Percentiles rank a stretch among this genome's conserved stretches.
Conservation (phyloP, 2,888 invertebrate species). For the Pelosia muscerda region DNA sequence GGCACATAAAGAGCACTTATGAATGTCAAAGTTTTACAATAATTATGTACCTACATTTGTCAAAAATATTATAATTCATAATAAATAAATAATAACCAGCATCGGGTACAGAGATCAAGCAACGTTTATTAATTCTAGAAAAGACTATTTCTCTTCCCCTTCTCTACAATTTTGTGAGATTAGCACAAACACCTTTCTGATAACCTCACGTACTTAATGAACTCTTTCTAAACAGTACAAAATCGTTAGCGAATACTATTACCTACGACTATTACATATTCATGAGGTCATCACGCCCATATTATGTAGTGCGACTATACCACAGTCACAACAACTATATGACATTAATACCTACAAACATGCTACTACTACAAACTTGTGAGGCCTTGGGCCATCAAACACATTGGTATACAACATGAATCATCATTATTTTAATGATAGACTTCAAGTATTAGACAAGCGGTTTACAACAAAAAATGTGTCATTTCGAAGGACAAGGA, state of each 20-base stretch:
- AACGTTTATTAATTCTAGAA: too few species aligned
- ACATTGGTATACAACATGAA: neutral
- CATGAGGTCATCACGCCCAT: constrained; percentile 10
- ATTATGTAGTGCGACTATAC: constrained; percentile 1
- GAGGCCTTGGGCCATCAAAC: neutral
- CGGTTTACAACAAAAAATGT: neutral
- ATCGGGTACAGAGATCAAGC: too few species aligned
- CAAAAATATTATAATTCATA: too few species aligned
- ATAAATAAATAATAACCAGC: too few species aligned
- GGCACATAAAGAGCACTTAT: too few species aligned
- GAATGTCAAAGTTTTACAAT: too few species aligned
- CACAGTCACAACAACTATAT: constrained; percentile 4
- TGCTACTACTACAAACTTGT: neutral
- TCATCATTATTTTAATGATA: neutral
- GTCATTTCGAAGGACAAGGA: too few species aligned
- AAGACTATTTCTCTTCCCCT: too few species aligned
- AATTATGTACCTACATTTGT: too few species aligned
- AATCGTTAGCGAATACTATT: constrained; percentile 16
- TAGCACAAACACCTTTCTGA: too few species aligned
- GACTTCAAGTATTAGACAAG: neutral
- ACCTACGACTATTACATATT: constrained; percentile 18
- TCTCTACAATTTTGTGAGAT: too few species aligned
- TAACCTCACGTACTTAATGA: too few species aligned
- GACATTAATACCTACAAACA: constrained; percentile 5
- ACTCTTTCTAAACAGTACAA: neutral